A percentile compares a stretch with the other conserved stretches of the same genome.
phyloP scores from a whole-genome alignment of 2,113 vertebrate species.

The Harpagus bidentatus region DNA sequence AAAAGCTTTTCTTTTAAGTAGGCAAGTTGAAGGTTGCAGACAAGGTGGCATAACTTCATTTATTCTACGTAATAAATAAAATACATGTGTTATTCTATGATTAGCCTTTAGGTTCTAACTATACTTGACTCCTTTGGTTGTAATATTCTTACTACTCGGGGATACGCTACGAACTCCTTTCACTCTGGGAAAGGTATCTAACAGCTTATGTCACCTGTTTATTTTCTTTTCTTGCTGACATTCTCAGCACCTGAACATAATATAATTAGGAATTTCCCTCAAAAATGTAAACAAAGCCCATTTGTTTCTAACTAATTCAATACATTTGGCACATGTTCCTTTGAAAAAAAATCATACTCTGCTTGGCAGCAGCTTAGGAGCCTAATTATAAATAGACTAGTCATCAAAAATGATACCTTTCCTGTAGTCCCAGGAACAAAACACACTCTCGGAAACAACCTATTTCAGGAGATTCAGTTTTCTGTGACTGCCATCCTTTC shows the following conservation, averaged over 20 bases:
- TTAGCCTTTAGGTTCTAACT: not conserved
- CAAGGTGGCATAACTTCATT: not conserved
- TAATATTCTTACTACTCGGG: not conserved
- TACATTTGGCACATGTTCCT: conserved; percentile 8
- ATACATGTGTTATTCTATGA: not conserved
- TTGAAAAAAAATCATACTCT: not conserved
- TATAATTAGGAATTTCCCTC: conserved; percentile 27
- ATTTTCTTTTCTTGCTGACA: conserved; percentile 42
- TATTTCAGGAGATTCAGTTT: not conserved
- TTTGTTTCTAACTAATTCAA: conserved; percentile 16
- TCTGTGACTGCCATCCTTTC: not conserved
- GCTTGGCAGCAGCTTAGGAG: conserved; percentile 20
- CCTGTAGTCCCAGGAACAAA: not conserved
- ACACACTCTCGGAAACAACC: not conserved
- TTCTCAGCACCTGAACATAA: conserved; percentile 2
- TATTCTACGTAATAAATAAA: conserved; percentile 17
- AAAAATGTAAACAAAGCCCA: conserved; percentile 47
- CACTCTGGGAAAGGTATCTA: conserved; percentile 2
- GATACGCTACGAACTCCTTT: not conserved
- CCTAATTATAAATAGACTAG: conserved; percentile 57
- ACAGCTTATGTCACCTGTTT: conserved; percentile 2
- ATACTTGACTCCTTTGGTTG: not conserved
- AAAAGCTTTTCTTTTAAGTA: conserved; percentile 11
- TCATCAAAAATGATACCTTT: conserved; percentile 34
- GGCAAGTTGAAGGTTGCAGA: conserved; percentile 9